Base-by-base conservation (phyloP, 2,797 vertebrate genomes). In the Emydoidea blandingii region DNA sequence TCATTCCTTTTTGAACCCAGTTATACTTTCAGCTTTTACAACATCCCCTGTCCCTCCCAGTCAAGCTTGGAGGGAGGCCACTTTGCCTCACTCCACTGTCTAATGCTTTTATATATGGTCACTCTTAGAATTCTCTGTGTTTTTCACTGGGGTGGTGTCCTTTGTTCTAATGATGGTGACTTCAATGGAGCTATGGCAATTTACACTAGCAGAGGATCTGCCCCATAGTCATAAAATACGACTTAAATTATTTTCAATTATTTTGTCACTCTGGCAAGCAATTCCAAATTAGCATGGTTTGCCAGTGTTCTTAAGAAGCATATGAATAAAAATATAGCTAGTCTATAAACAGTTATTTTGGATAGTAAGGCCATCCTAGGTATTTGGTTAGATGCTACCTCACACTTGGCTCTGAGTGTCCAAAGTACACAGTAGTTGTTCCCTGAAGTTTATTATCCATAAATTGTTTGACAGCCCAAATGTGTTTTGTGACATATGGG, bases 281-380 rank as follows among this genome's bases (percentile, higher is more conserved):
- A 11, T 90, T 52, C 56, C 6, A 90, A 72, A 81, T 4, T 59
- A 47, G 3, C 86, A 34, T 89, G n/a, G 65, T 2, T 0, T 5
- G 85, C 6, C 18, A 34, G n/a, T 56, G 88, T 21, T 44, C 19
- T 31, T 19, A 59, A 91, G 86, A 2, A 4, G 7, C n/a, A 15
- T 79, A 83, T 91, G 57, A 94, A 88, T 89, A 95, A 12, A 86
- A 91, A 91, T 72, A 41, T 19, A 56, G 9, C 25, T 53, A 50
- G 1, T 12, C 29, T 57, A 44, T 18, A 81, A 57, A 31, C 83
- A 14, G 3, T 81, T 19, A n/a, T 89, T 50, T 90, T 53, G 80
- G 57, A 6, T 74, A 56, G 8, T 16, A 81, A 87, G 4, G 37
- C 15, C 23, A 49, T 3, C 1, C 3, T 54, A 37, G 8, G 3